These are phyloP conservation scores for Mormyrus hasselquistii DNA, from an alignment of 2,797 vertebrate genomes.

Conservation along the genomic window DNA sequence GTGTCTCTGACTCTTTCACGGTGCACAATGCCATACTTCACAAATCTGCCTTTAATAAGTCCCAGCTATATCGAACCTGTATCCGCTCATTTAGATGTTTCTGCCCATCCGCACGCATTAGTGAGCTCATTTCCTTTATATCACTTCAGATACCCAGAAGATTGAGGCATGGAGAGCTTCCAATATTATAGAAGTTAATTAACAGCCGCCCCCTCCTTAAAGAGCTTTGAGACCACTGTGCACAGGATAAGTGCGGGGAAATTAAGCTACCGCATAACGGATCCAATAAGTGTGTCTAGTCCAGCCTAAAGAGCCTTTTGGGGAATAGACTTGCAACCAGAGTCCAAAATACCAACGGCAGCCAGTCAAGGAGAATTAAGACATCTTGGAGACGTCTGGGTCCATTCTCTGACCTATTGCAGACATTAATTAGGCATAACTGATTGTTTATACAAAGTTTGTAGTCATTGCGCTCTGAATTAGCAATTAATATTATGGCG, in stretches of 20 bases:
- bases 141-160: conserved; percentile 43
- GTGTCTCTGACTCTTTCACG: background rate
- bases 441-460: background rate
- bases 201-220: conserved; percentile 35
- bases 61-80: background rate
- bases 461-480: background rate
- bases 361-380: conserved; percentile 50
- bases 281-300: conserved; percentile 53
- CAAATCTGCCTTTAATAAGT: background rate
- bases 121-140: conserved; percentile 53
- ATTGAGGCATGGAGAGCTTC: conserved; percentile 23
- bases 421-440: background rate
- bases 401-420: background rate
- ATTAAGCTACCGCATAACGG: conserved; percentile 48
- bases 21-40: background rate
- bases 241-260: conserved; percentile 53
- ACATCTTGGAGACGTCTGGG: conserved; percentile 17
- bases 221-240: conserved; percentile 47
- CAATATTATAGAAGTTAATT: conserved; percentile 46
- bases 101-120: conserved; percentile 38
- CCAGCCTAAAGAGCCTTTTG: conserved; percentile 50
- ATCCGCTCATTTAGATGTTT: conserved; percentile 29
- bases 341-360: conserved; percentile 51
- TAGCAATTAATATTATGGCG: background rate
- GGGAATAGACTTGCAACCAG: conserved; percentile 37